Conservation (phyloP, 2,888 invertebrate genomes). For the Lasioglossum morio region DNA sequence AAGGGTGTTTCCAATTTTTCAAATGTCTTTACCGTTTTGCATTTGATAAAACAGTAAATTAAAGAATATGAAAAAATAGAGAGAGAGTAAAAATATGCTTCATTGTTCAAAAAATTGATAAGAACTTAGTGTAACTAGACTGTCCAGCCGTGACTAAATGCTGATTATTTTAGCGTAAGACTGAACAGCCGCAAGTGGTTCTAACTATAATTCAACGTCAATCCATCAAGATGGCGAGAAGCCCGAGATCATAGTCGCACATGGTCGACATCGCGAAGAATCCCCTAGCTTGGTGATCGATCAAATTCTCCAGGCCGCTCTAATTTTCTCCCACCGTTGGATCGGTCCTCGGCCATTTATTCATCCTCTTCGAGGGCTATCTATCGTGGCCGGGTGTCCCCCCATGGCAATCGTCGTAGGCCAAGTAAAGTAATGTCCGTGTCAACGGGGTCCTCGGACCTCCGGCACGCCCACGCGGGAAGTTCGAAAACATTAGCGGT, state of each 20-base stretch:
- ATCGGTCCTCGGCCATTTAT: constrained; percentile 14
- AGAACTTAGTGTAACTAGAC: no score
- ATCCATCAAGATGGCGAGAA: background rate
- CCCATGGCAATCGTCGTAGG: constrained; percentile 72
- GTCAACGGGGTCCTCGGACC: constrained; percentile 67
- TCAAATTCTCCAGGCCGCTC: background rate
- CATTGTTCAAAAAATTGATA: no score
- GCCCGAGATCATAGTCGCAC: background rate
- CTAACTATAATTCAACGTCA: background rate
- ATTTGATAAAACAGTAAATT: no score
- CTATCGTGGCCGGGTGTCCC: constrained; percentile 26
- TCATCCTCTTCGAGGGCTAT: constrained; percentile 37
- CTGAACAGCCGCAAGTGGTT: background rate
- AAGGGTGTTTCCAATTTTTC: no score
- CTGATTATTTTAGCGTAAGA: background rate
- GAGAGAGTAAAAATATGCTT: no score
- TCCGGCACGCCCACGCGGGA: constrained; percentile 75
- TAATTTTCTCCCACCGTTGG: constrained; percentile 3
- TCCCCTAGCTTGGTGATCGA: background rate
- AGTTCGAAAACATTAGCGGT: constrained; percentile 77
- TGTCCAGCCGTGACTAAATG: background rate
- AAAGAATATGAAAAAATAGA: no score
- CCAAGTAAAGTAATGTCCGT: constrained; percentile 77
- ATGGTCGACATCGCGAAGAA: background rate
- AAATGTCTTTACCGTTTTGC: no score